phyloP scores from a whole-genome alignment of 1,140 invertebrate species.

The Tetramorium simillimum region DNA sequence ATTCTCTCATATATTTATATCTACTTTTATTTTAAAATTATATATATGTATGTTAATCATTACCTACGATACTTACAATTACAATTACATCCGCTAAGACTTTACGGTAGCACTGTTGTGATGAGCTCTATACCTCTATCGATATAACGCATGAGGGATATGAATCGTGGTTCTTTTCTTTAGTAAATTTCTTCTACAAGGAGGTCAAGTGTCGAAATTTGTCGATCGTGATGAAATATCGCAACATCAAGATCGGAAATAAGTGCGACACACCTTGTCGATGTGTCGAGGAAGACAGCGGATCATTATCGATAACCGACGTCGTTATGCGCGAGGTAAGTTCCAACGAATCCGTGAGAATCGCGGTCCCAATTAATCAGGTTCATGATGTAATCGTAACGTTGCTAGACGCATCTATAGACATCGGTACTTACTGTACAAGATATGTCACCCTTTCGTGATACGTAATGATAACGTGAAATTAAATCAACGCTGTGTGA shows the following conservation, averaged over 20 bases:
- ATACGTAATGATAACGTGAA: slow-evolving; percentile 32
- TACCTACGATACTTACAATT: slow-evolving; percentile 77
- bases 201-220: slow-evolving; percentile 27
- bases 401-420: slow-evolving; percentile 21
- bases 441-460: not conserved
- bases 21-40: slow-evolving; percentile 77
- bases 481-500: slow-evolving; percentile 40
- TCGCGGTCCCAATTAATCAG: not conserved
- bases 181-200: not conserved
- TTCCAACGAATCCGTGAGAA: slow-evolving; percentile 30
- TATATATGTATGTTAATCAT: slow-evolving; percentile 70
- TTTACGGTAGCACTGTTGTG: slow-evolving; percentile 72
- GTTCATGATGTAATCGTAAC: not conserved
- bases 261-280: not conserved
- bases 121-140: slow-evolving; percentile 73
- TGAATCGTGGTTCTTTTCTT: slow-evolving; percentile 49
- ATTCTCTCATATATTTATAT: slow-evolving; percentile 70
- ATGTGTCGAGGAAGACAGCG: slow-evolving; percentile 8
- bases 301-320: slow-evolving; percentile 1
- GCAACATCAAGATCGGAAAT: not conserved
- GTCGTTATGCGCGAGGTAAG: slow-evolving; percentile 54
- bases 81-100: slow-evolving; percentile 76
- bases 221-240: slow-evolving; percentile 41
- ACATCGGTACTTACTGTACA: not conserved
- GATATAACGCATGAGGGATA: slow-evolving; percentile 74